Evolutionary conservation across 2,888 invertebrate genomes (phyloP).

Genomic region (Pharmacophagus antenor): DNA sequence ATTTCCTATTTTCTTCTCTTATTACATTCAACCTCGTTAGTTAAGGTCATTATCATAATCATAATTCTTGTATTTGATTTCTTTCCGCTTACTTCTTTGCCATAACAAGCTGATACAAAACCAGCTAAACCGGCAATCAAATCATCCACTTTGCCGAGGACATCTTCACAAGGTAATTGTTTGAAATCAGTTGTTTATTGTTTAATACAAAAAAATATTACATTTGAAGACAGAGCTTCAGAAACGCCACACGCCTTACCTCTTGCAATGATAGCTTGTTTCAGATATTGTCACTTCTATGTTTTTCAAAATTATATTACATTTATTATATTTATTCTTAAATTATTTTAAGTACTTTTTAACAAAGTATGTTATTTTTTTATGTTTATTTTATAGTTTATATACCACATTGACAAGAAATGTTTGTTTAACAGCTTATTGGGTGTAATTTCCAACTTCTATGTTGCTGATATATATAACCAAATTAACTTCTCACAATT

Average conservation of each 20-base stretch:
- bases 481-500: background rate
- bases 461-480: constrained; percentile 12
- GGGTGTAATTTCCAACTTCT: background rate
- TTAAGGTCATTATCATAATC: constrained; percentile 57
- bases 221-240: constrained; percentile 21
- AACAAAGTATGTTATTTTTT: background rate
- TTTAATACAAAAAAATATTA: constrained; percentile 36
- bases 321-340: constrained; percentile 1
- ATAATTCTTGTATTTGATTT: constrained; percentile 76
- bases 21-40: constrained; percentile 59
- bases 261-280: constrained; percentile 1
- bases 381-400: background rate
- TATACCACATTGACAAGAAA: background rate
- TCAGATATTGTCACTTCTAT: background rate
- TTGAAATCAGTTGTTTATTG: constrained; percentile 54
- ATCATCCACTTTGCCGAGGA: constrained; percentile 96
- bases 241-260: constrained; percentile 11
- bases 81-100: constrained; percentile 81
- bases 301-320: background rate
- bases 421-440: constrained; percentile 6
- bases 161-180: constrained; percentile 94
- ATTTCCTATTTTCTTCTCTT: background rate
- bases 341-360: background rate
- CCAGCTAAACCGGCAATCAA: constrained; percentile 98
- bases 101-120: constrained; percentile 92